These are phyloP conservation scores for Cherax destructor DNA, from an alignment of 1,140 invertebrate species.

Conservation along the genomic window DNA sequence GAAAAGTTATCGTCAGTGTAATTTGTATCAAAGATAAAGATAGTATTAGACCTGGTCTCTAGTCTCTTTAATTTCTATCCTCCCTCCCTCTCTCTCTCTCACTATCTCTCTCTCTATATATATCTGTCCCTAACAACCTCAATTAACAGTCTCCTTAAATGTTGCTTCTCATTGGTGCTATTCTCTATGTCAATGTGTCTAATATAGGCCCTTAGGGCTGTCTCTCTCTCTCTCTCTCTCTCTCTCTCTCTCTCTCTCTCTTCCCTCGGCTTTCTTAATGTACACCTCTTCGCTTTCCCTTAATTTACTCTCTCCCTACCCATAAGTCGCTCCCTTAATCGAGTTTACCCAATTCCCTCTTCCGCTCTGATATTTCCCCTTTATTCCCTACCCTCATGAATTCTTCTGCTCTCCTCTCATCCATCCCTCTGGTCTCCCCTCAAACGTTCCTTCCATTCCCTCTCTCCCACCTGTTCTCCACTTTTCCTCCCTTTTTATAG, in stretches of 20 bases:
- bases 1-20: no score
- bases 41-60: background rate
- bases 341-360: slow-evolving; percentile 12
- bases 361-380: slow-evolving; percentile 6
- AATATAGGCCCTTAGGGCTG: slow-evolving; percentile 2
- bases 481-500: no score
- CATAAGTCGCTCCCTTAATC: background rate
- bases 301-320: background rate
- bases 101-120: no score
- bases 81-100: background rate
- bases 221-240: background rate
- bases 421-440: no score
- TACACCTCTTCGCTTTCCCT: background rate
- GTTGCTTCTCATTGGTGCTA: slow-evolving; percentile 10
- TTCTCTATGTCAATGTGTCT: background rate
- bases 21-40: no score
- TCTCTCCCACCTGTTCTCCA: no score
- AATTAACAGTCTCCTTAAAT: slow-evolving; percentile 42
- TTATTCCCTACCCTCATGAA: slow-evolving; percentile 9
- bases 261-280: background rate
- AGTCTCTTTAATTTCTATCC: slow-evolving; percentile 9
- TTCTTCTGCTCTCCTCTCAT: slow-evolving; percentile 15
- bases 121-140: slow-evolving; percentile 23
- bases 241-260: background rate
- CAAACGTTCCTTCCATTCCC: no score